Conservation (phyloP, 2,888 invertebrate genomes). For the Ophion obscuratus region DNA sequence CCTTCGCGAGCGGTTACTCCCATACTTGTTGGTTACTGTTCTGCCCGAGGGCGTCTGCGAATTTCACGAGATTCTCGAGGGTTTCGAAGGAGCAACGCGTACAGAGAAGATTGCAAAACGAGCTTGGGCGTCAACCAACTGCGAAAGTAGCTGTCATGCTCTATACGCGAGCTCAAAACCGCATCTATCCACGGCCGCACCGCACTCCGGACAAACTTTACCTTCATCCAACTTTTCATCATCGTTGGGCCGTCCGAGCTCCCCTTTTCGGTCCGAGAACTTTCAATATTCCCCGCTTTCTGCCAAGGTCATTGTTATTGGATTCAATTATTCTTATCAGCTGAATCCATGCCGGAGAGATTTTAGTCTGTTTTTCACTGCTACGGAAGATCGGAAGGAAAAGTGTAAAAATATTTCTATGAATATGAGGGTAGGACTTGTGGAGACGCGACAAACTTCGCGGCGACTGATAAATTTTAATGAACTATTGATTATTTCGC, state of each 20-base stretch:
- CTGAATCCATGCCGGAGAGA: not conserved
- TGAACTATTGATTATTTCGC: not conserved
- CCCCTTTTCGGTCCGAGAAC: not conserved
- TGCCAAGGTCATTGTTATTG: not conserved
- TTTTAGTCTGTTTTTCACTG: not conserved
- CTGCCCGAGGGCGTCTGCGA: conserved; percentile 38
- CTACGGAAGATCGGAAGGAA: too few species aligned
- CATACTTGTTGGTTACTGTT: conserved; percentile 27
- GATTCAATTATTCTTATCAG: not conserved
- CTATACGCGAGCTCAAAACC: conserved; percentile 14
- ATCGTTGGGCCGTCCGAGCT: not conserved
- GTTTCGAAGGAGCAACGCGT: conserved; percentile 25
- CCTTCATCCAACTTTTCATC: not conserved
- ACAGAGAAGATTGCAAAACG: conserved; percentile 19
- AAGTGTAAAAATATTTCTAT: too few species aligned
- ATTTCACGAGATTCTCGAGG: conserved; percentile 42
- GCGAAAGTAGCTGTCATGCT: conserved; percentile 52
- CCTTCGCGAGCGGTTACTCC: not conserved
- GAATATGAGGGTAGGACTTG: too few species aligned
- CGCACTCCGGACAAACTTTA: not conserved
- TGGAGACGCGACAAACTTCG: too few species aligned
- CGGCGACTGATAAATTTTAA: too few species aligned
- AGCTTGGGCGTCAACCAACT: conserved; percentile 48
- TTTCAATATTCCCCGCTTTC: not conserved
- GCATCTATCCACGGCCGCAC: not conserved